Base-by-base conservation (phyloP, 2,888 invertebrate species). In the Achlya flavicornis region DNA sequence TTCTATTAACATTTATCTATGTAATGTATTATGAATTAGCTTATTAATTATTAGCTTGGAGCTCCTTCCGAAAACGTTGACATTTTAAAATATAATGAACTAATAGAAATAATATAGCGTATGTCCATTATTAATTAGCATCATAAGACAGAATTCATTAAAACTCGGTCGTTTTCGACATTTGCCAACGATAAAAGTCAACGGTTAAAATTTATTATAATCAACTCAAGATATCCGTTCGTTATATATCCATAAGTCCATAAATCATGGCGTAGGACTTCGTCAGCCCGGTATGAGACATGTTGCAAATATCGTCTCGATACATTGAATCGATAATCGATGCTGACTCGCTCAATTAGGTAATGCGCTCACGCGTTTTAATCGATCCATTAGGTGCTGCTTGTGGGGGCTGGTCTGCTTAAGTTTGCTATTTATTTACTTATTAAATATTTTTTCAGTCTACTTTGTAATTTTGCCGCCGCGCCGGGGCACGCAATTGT, bases 361-460 rank as follows among this genome's bases (percentile, higher is more conserved):
- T 33, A 14, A 35, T 11, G 38, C 35, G n/a, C 4, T 32, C 26
- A 58, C 58, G 35, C 10, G 14, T 41, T 26, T 41, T 11, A 19
- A 60, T 60, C 60, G 38, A 38, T 59, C 4, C 19, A 26, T 35
- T n/a, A n/a, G n/a, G n/a, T n/a, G n/a, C n/a, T n/a, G n/a, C n/a
- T n/a, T n/a, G n/a, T n/a, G n/a, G n/a, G n/a, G n/a, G n/a, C n/a
- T n/a, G n/a, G n/a, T n/a, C n/a, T n/a, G n/a, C n/a, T n/a, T n/a
- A n/a, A n/a, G n/a, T n/a, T n/a, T n/a, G n/a, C n/a, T n/a, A n/a
- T n/a, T n/a, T n/a, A n/a, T n/a, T n/a, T n/a, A n/a, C n/a, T n/a
- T n/a, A n/a, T n/a, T n/a, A n/a, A n/a, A n/a, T n/a, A n/a, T n/a
- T n/a, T n/a, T n/a, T n/a, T n/a, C n/a, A n/a, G n/a, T n/a, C n/a